Evolutionary conservation across 2,888 invertebrate species (phyloP).

Genomic region (Lampropteryx suffumata): DNA sequence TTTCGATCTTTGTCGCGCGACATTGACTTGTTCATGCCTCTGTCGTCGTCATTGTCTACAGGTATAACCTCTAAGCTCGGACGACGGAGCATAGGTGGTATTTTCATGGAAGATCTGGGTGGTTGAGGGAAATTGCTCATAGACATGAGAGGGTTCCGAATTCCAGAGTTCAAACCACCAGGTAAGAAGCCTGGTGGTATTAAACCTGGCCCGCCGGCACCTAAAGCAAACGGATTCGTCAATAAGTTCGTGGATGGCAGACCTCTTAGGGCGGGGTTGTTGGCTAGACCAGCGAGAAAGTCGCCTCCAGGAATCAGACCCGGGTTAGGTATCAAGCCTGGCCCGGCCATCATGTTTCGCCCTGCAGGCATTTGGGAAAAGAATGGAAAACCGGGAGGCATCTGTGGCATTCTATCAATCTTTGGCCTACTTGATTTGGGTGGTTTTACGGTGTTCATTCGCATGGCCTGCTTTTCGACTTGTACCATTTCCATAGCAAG

Average conservation of each 20-base stretch:
- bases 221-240: constrained; percentile 79
- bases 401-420: constrained; percentile 68
- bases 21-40: constrained; percentile 64
- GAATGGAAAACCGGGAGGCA: constrained; percentile 74
- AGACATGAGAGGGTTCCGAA: constrained; percentile 79
- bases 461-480: constrained; percentile 65
- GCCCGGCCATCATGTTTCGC: constrained; percentile 81
- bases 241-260: constrained; percentile 66
- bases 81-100: constrained; percentile 83
- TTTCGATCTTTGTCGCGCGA: constrained; percentile 68
- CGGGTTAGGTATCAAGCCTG: constrained; percentile 72
- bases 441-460: constrained; percentile 58
- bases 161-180: constrained; percentile 57
- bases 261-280: constrained; percentile 74
- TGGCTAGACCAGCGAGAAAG: constrained; percentile 67
- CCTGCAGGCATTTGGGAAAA: constrained; percentile 74
- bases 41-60: constrained; percentile 76
- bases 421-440: constrained; percentile 69
- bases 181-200: constrained; percentile 81
- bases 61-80: constrained; percentile 82
- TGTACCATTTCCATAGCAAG: constrained; percentile 69
- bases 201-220: constrained; percentile 83
- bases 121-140: constrained; percentile 82
- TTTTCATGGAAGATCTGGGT: constrained; percentile 82
- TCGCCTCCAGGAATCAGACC: constrained; percentile 76